Percentiles rank a stretch among this genome's conserved stretches.
phyloP scores from a whole-genome alignment of 2,888 invertebrate genomes.

The Heliothis peltigera region DNA sequence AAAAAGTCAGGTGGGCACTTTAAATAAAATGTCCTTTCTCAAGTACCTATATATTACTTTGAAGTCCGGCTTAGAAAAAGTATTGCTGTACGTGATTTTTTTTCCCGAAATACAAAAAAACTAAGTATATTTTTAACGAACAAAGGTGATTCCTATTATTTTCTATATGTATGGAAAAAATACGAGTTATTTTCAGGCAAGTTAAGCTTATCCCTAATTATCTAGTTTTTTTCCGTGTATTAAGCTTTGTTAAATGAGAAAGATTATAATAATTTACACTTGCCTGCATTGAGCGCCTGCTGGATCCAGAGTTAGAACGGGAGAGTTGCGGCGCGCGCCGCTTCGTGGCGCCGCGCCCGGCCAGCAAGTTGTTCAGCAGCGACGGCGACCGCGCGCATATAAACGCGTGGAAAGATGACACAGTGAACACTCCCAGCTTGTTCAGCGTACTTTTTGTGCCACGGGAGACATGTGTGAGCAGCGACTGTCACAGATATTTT shows the following conservation, averaged over 20 bases:
- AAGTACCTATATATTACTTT: not conserved
- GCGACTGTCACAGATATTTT: constrained; percentile 92
- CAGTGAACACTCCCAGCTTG: constrained; percentile 98
- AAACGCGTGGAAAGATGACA: constrained; percentile 99
- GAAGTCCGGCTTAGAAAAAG: not conserved
- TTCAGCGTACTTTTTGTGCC: constrained; percentile 98
- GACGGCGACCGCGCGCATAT: constrained; percentile 99
- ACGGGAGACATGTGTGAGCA: constrained; percentile 98
- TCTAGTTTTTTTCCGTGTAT: not conserved
- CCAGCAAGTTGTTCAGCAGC: constrained; percentile 96
- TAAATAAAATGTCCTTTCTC: constrained; percentile 8
- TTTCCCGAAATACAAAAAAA: not conserved
- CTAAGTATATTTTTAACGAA: not conserved
- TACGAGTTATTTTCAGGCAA: not conserved
- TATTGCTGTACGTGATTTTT: not conserved
- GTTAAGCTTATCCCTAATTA: not conserved
- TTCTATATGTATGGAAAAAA: not conserved
- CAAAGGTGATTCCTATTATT: not conserved
- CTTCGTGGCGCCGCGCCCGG: constrained; percentile 97
- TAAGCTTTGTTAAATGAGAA: too few species aligned
- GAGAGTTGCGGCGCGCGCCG: constrained; percentile 96
- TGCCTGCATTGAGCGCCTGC: constrained; percentile 96
- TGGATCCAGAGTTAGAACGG: constrained; percentile 96
- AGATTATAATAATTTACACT: constrained; percentile 46
- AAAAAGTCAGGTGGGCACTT: not conserved